Evolutionary conservation across 2,113 vertebrate species (phyloP).

Genomic region (Mixornis gularis): DNA sequence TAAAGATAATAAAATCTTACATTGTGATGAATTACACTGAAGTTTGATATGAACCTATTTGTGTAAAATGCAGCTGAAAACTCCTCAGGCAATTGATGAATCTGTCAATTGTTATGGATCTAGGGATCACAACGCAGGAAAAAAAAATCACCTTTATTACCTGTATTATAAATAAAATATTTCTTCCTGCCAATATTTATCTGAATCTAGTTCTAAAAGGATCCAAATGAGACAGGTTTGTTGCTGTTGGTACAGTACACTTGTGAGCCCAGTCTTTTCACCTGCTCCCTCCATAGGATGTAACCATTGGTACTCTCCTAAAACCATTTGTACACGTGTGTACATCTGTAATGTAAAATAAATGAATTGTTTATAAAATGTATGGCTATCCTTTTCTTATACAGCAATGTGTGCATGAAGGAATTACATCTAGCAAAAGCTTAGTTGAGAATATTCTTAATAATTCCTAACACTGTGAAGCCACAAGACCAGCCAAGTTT

Average conservation of each 20-base stretch:
- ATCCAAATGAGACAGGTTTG: neutral
- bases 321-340: fast-evolving
- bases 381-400: neutral
- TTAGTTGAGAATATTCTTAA: neutral
- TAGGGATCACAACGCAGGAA: neutral
- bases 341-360: neutral
- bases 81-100: neutral
- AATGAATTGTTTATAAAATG: neutral
- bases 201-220: neutral
- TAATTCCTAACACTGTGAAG: neutral
- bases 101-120: neutral
- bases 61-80: neutral
- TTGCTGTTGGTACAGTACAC: neutral
- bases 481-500: neutral
- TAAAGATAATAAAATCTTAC: neutral
- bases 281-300: neutral
- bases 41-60: neutral
- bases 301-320: neutral
- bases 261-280: neutral
- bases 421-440: neutral
- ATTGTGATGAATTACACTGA: neutral
- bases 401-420: neutral
- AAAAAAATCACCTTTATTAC: fast-evolving
- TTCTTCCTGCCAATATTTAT: neutral
- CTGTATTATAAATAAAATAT: neutral